phyloP scores from a whole-genome alignment of 2,797 vertebrate genomes.

The Chromobotia macracanthus region DNA sequence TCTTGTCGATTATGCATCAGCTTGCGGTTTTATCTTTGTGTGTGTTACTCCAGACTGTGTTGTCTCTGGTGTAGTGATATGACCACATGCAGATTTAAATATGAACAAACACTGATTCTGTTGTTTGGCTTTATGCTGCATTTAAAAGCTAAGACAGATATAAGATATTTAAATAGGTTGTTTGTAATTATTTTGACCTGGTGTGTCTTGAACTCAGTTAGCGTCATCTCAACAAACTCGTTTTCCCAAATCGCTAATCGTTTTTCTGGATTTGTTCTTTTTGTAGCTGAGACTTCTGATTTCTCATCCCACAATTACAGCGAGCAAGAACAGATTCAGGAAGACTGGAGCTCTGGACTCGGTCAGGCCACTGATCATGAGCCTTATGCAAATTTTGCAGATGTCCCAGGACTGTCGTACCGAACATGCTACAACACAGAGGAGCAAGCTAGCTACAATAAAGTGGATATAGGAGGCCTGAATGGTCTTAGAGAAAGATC shows the following conservation, averaged over 20 bases:
- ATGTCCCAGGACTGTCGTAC: slow-evolving; percentile 66
- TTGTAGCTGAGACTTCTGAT: slow-evolving; percentile 64
- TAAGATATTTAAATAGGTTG: too few species aligned
- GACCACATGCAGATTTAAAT: too few species aligned
- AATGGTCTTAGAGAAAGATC: background rate
- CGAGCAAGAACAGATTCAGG: slow-evolving; percentile 70
- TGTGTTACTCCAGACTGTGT: too few species aligned
- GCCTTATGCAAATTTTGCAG: slow-evolving; percentile 59
- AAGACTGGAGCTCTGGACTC: slow-evolving; percentile 70
- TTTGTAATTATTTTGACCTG: background rate
- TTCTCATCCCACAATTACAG: slow-evolving; percentile 68
- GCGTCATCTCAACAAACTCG: background rate
- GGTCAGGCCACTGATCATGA: slow-evolving; percentile 64
- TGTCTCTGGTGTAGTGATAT: too few species aligned
- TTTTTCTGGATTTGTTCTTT: background rate
- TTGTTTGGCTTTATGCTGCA: too few species aligned
- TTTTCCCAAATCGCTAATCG: background rate
- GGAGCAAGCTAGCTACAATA: background rate
- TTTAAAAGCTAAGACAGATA: too few species aligned
- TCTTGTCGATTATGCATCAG: too few species aligned
- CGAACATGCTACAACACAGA: slow-evolving; percentile 68
- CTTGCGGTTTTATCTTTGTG: too few species aligned
- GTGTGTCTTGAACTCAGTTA: background rate
- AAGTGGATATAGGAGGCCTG: background rate
- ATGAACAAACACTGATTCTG: too few species aligned